Evolutionary conservation across 2,797 vertebrate species (phyloP), one percentile per base, ranked within the genome.

Genomic region (Muraenolepis orangiensis): DNA sequence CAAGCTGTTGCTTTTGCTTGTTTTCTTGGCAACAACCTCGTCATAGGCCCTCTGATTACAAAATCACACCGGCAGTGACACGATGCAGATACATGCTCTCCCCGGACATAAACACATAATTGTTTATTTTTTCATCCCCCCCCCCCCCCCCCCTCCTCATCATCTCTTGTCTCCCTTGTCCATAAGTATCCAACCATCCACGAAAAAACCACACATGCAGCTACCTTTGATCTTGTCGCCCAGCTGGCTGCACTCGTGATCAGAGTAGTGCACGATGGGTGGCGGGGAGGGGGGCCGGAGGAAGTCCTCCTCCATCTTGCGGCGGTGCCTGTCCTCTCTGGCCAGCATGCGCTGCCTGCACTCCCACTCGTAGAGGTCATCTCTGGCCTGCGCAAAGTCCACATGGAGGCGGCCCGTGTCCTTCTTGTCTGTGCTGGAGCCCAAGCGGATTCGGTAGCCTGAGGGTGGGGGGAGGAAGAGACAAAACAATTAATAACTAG

Each of bases 301-400:
- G 51, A 91, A 93, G 72, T 98, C 96, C 82, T 97, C 96, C 36
- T 96, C 95, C 78, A 98, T 92, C 72, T 95, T 92, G 69, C 96
- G 92, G 32, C 96, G 94, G 83, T 98, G 97, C 14, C 97, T 92
- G 85, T 98, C 97, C 88, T 98, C 96, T 5, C 97, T 88, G 8
- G 97, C 97, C 84, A 97, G 78, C 95, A 97, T 95, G 20, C 96
- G 95, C 91, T 99, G 97, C 82, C 87, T 93, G 85, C 97, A 98
- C 78, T 99, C 97, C 97, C 97, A 98, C 88, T 99, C 96, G 0
- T 98, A 99, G 46, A 98, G 92, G 78, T 99, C 97, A 0, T 99
- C 97, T 78, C 97, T 91, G 14, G 97, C 97, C 90, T 98, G 96
- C 0, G 97, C 97, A 12, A 97, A 99, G 87, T 99, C 97, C 82